These are phyloP conservation scores for Tylochromis polylepis DNA, from an alignment of 2,113 vertebrate species.

Conservation along the genomic window DNA sequence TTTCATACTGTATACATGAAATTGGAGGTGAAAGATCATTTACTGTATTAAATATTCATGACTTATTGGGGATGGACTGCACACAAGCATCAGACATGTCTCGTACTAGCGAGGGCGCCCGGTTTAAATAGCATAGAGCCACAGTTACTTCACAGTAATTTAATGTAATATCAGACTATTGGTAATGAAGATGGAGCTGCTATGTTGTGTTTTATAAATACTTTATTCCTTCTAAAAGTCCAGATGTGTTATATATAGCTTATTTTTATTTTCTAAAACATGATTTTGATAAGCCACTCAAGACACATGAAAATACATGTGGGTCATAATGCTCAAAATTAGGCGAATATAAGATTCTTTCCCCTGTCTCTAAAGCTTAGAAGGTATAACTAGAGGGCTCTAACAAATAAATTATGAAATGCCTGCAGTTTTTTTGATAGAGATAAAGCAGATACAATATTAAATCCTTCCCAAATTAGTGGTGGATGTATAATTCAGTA, in stretches of 20 bases:
- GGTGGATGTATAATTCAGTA: slow-evolving; percentile 67
- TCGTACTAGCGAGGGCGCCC: background rate
- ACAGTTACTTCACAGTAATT: background rate
- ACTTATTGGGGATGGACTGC: slow-evolving; percentile 12
- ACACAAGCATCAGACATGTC: slow-evolving; percentile 11
- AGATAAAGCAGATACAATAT: slow-evolving; percentile 66
- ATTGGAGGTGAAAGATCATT: slow-evolving; percentile 55
- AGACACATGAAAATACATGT: slow-evolving; percentile 13
- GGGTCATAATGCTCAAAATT: slow-evolving; percentile 42
- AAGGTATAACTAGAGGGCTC: slow-evolving; percentile 51
- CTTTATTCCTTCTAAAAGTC: background rate
- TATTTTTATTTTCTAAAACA: background rate
- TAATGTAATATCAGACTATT: background rate
- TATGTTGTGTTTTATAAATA: background rate
- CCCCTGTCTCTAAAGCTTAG: slow-evolving; percentile 19
- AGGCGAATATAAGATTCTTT: slow-evolving; percentile 29
- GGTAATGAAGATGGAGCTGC: background rate
- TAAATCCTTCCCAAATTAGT: slow-evolving; percentile 69
- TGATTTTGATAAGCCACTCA: background rate
- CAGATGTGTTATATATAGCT: background rate
- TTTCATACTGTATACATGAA: slow-evolving; percentile 14
- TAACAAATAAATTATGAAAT: slow-evolving; percentile 57
- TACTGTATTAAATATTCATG: slow-evolving; percentile 60
- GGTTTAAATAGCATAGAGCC: background rate
- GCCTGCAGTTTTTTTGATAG: slow-evolving; percentile 46